Evolutionary conservation across 2,888 invertebrate species (phyloP), one percentile per base, ranked within the genome.

Genomic region (Agrypnus murinus): DNA sequence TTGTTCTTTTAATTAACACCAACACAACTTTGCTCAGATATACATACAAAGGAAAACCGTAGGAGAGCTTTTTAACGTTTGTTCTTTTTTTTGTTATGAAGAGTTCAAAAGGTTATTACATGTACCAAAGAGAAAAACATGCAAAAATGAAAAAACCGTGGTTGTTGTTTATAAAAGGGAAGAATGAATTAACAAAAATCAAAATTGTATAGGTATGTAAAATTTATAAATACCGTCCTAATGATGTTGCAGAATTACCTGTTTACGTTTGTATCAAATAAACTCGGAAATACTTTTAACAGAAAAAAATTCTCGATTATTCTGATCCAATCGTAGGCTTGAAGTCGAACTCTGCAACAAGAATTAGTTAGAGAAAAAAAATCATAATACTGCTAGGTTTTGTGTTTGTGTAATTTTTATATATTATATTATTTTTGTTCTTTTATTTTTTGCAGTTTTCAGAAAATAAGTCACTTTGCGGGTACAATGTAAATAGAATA

Each of bases 401-500:
- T 34, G 9, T 32, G 36, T 15, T 34, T 50, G 10, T 31, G 31
- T 31, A 12, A 12, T 6, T 6, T 19, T 48, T 48, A 48, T n/a
- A 48, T 10, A 2, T 10, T 48, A 25, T 31, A 10, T 34, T 53
- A 34, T 32, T 32, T 55, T 31, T 15, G 15, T 25, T 53, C 25
- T 25, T 12, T 34, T 15, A 0, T 55, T 55, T 34, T 38, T 38
- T 38, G 12, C 2, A 14, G 15, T 46, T 62, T 46, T 45, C 17
- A 15, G 9, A 46, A 72, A 66, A 70, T 64, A 40, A 58, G 58
- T 17, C 64, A 65, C 50, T 71, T 71, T 74, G 72, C 72, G 72
- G 71, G 71, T 73, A 72, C 69, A 73, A 53, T 75, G 75, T 75
- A 74, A 19, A 75, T 75, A 75, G 34, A 46, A 10, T n/a, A 57